Base-by-base conservation (phyloP, 2,797 vertebrate genomes). In the Rhinatrema bivittatum region DNA sequence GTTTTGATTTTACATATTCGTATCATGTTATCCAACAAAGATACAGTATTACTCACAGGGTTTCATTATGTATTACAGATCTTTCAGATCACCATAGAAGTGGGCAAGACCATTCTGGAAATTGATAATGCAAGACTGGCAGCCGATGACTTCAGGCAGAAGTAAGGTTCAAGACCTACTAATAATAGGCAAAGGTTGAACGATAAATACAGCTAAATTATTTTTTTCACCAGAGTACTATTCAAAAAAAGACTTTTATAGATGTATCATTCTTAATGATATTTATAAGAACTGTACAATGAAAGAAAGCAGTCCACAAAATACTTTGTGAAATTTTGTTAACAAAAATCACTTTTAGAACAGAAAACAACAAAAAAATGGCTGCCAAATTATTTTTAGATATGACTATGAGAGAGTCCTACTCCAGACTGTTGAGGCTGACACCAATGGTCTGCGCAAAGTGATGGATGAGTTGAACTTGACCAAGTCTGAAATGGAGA, bases 91-190 rank as follows among this genome's bases (percentile, higher is more conserved):
- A 67, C 64, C 31, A 3, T 39, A 18, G 2, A 24, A 13, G 83
- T 85, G 22, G 80, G 68, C 57, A 43, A 62, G 17, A 37, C 82
- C 56, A 74, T 68, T 22, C 64, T 83, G 29, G 18, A 59, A 34
- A 56, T 74, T 11, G 77, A 87, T 37, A 84, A 80, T 2, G 71
- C 83, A 46, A 87, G 85, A 59, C 53, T 82, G 60, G 81, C 78
- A 22, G 72, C 84, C 20, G 78, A 85, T 2, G 81, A 88, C 66
- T 83, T 86, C 51, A 79, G 40, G 73, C 65, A 44, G 32, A 85
- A 81, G 76, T 80, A 60, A 54, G 61, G 28, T 5, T 13, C 4
- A 6, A 18, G 18, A 18, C 18, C 18, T 18, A 18, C 18, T 18
- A 18, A 18, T 29, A 30, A 6, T 18, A 29, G 15, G 25, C 17